Percentiles rank a stretch among this genome's conserved stretches.
Evolutionary conservation across 2,797 vertebrate genomes (phyloP).

Genomic region (Macropodus opercularis): DNA sequence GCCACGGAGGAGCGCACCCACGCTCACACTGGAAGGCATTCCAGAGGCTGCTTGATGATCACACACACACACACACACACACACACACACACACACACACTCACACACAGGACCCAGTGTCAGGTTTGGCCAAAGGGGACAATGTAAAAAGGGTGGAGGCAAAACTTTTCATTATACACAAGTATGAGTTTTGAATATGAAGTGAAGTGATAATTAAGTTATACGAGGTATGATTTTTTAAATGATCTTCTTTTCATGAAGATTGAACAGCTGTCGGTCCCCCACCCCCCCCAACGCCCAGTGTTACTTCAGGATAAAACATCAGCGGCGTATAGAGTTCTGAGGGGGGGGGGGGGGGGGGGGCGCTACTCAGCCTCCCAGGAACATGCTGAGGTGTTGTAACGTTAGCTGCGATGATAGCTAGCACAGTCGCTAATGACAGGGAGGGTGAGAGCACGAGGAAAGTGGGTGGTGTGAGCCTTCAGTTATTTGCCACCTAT

Average conservation of each 20-base stretch:
- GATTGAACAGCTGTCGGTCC: not conserved
- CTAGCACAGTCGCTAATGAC: conserved; percentile 53
- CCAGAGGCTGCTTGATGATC: conserved; percentile 39
- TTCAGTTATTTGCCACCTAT: conserved; percentile 56
- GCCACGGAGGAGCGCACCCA: conserved; percentile 5
- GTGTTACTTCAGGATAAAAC: conserved; percentile 27
- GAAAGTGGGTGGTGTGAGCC: conserved; percentile 72
- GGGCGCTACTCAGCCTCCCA: conserved; percentile 39
- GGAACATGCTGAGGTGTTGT: conserved; percentile 77
- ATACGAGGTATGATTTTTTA: not conserved
- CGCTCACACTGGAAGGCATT: conserved; percentile 58
- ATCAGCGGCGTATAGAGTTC: conserved; percentile 24
- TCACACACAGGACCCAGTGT: conserved; percentile 50
- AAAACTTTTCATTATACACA: too few species aligned
- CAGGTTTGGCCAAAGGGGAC: conserved; percentile 61
- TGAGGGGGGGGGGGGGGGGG: too few species aligned
- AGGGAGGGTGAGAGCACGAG: conserved; percentile 60
- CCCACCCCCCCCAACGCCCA: not conserved
- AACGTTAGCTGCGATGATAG: conserved; percentile 74
- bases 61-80: conserved; percentile 5
- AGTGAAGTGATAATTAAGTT: not conserved
- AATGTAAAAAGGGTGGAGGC: too few species aligned
- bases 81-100: conserved; percentile 36
- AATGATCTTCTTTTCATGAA: conserved; percentile 8
- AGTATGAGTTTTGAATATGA: conserved; percentile 9